Base-by-base conservation (phyloP, 2,113 vertebrate genomes). In the Eclectus roratus region DNA sequence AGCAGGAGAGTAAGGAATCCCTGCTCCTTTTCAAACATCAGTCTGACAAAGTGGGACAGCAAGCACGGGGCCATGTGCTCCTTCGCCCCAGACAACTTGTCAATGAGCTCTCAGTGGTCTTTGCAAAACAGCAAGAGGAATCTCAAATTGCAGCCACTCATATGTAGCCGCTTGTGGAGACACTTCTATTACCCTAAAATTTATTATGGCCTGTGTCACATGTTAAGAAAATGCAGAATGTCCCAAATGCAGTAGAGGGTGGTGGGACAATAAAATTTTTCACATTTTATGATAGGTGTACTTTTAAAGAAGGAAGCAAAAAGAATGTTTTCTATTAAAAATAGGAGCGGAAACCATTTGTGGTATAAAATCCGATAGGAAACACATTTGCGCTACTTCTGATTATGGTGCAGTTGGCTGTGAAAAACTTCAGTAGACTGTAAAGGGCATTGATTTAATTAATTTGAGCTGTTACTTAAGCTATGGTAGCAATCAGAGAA, bases 351-450 rank as follows among this genome's bases (percentile, higher is more conserved):
- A 95, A 97, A 74, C 60, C 60, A 92, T 95, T 97, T 97, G 88
- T 97, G 85, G 73, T 63, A 79, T 91, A 94, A 91, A 91, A 91
- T 80, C 39, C 93, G 95, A 95, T 87, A 80, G 83, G 80, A 97
- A 97, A 97, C 89, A 97, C 93, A 97, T 98, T 98, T 97, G 41
- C 37, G 39, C 33, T 31, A 52, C 76, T 89, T 97, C 95, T 97
- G 87, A 80, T 96, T 87, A 74, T 72, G 61, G 33, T 95, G 37
- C 61, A 93, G 77, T 65, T 92, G 78, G 37, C 94, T 96, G 86
- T 70, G 85, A 91, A 89, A 74, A 87, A 89, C 91, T 96, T 94
- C 46, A 86, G 49, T 89, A 94, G 49, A 33, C 61, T 97, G 37
- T 53, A 82, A 94, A 39, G 68, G 88, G 41, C 92, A 92, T 77